Base-by-base conservation (phyloP, 2,888 invertebrate genomes). In the Diplolepis rosae region DNA sequence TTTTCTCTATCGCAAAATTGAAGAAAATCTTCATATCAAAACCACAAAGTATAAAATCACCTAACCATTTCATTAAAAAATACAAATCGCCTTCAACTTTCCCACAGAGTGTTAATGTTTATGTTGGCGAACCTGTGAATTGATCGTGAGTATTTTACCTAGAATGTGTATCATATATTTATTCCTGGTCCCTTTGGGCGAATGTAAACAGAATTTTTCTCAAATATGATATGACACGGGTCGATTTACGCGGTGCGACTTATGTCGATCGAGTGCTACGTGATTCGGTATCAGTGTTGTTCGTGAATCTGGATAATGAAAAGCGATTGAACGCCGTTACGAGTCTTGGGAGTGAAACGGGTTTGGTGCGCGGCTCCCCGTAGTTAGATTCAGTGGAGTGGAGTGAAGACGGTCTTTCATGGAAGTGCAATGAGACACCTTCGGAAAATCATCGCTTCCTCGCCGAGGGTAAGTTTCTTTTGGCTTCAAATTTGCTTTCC, bases 201-300 rank as follows among this genome's bases (percentile, higher is more conserved):
- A 84, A 83, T 83, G 85, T 85, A 85, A 85, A 85, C 85, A 85
- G 75, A 80, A 81, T 82, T 83, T 83, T 82, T 73, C 75, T 73
- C 69, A 74, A 80, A 82, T 78, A 83, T 79, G 77, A 80, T 80
- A 84, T 82, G 85, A 82, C 83, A 81, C 79, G 76, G 75, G 72
- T 79, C 74, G 78, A 78, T 79, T 77, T 65, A 73, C 71, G 77
- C 76, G 77, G 77, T 78, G 73, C 67, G 72, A 77, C 65, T 73
- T 78, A 73, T 67, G 73, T 74, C 65, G 68, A 78, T 52, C 30
- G 72, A 73, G 66, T 70, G 67, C 72, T 7, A 67, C 50, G 72
- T 70, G 71, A 69, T 68, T 56, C 68, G 56, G 71, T 72, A 66
- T 66, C 68, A 69, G 66, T 56, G 65, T 70, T 68, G 24, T 52